These are phyloP conservation scores for Drosophila formosana DNA, from an alignment of 2,888 invertebrate genomes.

Conservation along the genomic window DNA sequence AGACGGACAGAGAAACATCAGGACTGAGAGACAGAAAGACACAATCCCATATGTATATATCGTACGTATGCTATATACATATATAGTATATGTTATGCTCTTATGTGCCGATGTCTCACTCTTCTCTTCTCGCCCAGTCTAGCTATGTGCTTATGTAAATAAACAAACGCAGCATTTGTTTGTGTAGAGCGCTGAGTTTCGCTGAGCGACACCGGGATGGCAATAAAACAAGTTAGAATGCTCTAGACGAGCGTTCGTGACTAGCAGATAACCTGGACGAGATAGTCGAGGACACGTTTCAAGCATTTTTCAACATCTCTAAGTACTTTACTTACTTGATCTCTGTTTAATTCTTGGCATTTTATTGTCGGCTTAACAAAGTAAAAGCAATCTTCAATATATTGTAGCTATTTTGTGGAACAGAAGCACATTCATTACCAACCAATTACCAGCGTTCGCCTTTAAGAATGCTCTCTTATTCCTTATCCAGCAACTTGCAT, in stretches of 20 bases:
- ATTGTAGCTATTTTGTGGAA: neutral
- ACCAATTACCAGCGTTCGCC: too few relatives aligned
- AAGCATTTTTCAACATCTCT: neutral
- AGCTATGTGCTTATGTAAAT: slow-evolving; percentile 71
- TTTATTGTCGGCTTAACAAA: slow-evolving; percentile 2
- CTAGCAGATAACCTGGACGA: slow-evolving; percentile 21
- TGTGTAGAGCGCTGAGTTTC: slow-evolving; percentile 51
- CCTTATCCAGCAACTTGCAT: neutral
- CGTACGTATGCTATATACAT: slow-evolving; percentile 19
- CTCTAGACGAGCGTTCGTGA: neutral
- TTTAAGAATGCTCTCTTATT: too few relatives aligned
- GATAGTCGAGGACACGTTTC: neutral
- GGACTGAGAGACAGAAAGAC: slow-evolving; percentile 6
- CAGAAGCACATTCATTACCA: too few relatives aligned
- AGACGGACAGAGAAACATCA: slow-evolving; percentile 21
- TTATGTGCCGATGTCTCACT: slow-evolving; percentile 10
- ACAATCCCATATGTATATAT: slow-evolving; percentile 32
- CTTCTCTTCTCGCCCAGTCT: neutral
- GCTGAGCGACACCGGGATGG: slow-evolving; percentile 62
- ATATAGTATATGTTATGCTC: slow-evolving; percentile 23
- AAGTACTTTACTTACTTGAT: neutral
- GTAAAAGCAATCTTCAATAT: neutral
- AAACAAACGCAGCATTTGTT: slow-evolving; percentile 66
- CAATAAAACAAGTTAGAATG: slow-evolving; percentile 54
- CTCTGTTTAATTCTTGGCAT: slow-evolving; percentile 5